phyloP scores from a whole-genome alignment of 2,888 invertebrate genomes.

The Eristalinus aeneus region DNA sequence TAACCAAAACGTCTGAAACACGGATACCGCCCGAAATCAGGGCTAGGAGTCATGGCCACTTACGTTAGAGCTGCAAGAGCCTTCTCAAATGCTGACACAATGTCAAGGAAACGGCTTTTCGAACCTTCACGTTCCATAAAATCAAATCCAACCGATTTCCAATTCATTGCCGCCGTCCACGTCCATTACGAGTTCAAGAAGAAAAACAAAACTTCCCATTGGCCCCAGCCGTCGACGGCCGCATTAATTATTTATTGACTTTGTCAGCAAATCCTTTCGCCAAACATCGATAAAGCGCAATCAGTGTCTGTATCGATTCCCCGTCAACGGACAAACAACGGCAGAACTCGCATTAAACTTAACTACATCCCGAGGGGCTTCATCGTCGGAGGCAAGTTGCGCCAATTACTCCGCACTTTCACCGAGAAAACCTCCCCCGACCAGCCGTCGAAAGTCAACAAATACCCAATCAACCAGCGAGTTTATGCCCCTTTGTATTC shows the following conservation, averaged over 20 bases:
- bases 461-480: conserved; percentile 35
- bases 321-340: neutral
- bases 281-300: neutral
- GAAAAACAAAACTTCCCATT: neutral
- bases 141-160: neutral
- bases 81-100: no score
- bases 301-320: neutral
- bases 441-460: conserved; percentile 33
- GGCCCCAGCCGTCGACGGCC: neutral
- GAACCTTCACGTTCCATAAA: neutral
- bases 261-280: neutral
- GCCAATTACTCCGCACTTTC: neutral
- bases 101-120: no score
- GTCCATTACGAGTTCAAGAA: neutral
- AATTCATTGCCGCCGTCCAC: neutral
- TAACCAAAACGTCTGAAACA: no score
- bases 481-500: conserved; percentile 16
- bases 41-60: no score
- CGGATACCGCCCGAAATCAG: no score
- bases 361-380: neutral
- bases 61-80: no score
- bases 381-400: neutral
- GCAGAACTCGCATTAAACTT: neutral
- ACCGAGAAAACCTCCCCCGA: neutral
- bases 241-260: neutral